Evolutionary conservation across 2,888 invertebrate genomes (phyloP), one percentile per base, ranked within the genome.

Genomic region (Eubasilissa splendida): DNA sequence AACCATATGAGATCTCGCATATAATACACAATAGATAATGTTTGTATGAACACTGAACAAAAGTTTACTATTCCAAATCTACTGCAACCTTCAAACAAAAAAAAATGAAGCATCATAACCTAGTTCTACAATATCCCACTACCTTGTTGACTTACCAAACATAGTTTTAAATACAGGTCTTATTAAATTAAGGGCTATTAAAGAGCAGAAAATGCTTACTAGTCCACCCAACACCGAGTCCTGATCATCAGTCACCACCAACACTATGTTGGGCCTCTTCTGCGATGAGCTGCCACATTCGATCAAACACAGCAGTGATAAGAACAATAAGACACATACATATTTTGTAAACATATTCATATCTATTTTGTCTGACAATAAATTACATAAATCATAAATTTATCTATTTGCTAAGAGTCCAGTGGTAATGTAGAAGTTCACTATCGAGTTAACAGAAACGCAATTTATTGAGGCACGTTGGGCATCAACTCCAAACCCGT

Each of bases 201-300:
- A 63, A 63, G 5, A 63, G 33, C 42, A 65, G 71, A 65, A 56
- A 63, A 59, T 50, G 90, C 91, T 91, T 91, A 95, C 95, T 92
- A 96, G 91, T 75, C 96, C 95, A 86, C 94, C 93, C 73, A 97
- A 88, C n/a, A 92, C 88, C 3, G 92, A 89, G 90, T 97, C 97
- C 87, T 97, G 96, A 88, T 97, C 97, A 87, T 97, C 97, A 0
- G 95, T 96, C 76, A 97, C 86, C 84, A 97, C 90, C 59, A 97
- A 86, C 68, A 97, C 90, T 86, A 97, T 93, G 88, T 97, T 97
- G 52, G 95, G 94, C 85, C 86, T 87, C 58, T 81, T 85, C 68
- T 84, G 86, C 52, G 82, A 83, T 59, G 85, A 86, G 84, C 87
- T 86, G 71, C 86, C 84, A 79, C 84, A 85, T 77, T 84, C 83